Evolutionary conservation across 2,113 vertebrate genomes (phyloP).

Genomic region (Trichechus manatus): DNA sequence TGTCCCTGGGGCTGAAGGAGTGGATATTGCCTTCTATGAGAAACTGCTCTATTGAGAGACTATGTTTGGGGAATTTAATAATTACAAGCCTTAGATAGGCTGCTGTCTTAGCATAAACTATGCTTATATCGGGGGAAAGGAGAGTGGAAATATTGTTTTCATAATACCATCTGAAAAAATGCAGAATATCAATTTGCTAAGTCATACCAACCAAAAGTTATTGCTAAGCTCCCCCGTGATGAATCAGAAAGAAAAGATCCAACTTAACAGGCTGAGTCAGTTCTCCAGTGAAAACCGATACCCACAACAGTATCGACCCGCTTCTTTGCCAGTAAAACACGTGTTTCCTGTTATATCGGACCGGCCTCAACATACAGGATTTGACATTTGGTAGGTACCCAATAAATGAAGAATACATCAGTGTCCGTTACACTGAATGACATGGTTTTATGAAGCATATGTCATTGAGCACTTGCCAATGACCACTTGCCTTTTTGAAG

Average conservation of each 20-base stretch:
- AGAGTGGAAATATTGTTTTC: background rate
- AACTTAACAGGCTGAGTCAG: slow-evolving; percentile 9
- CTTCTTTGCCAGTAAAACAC: slow-evolving; percentile 64
- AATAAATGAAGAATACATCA: slow-evolving; percentile 64
- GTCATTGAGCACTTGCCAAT: background rate
- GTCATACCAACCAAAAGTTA: slow-evolving; percentile 26
- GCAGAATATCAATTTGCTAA: slow-evolving; percentile 49
- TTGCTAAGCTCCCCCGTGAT: slow-evolving; percentile 48
- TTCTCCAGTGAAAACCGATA: slow-evolving; percentile 62
- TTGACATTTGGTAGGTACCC: slow-evolving; percentile 77
- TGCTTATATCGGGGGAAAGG: background rate
- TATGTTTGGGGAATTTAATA: background rate
- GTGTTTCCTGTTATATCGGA: slow-evolving; percentile 74
- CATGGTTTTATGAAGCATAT: slow-evolving; percentile 17
- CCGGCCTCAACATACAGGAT: slow-evolving; percentile 39
- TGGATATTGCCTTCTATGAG: background rate
- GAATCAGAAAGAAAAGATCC: slow-evolving; percentile 67
- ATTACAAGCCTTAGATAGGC: background rate
- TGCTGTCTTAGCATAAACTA: background rate
- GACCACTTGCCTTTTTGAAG: slow-evolving; percentile 92
- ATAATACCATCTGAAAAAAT: slow-evolving; percentile 27
- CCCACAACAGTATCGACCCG: background rate
- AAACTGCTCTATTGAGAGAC: background rate
- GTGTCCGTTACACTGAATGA: slow-evolving; percentile 60
- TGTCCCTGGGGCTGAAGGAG: background rate